These are phyloP conservation scores for Crepidodera aurea DNA, from an alignment of 2,888 invertebrate species.

Conservation along the genomic window DNA sequence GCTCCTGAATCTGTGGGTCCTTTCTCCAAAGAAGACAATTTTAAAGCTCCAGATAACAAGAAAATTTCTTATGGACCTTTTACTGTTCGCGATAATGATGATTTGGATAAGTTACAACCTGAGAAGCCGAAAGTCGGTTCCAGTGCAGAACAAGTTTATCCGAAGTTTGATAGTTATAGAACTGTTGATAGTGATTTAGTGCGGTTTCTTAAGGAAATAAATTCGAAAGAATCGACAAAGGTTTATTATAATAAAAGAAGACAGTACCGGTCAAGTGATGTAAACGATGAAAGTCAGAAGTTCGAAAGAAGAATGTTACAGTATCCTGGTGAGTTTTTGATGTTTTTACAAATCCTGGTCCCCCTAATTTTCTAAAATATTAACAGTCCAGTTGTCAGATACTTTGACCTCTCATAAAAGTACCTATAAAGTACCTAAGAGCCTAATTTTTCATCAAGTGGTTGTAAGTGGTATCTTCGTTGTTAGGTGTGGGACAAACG, in stretches of 20 bases:
- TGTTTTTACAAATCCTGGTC: too few relatives aligned
- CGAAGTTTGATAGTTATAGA: constrained; percentile 70
- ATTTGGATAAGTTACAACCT: constrained; percentile 36
- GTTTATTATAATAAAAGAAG: constrained; percentile 67
- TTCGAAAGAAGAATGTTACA: constrained; percentile 78
- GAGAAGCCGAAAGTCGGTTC: constrained; percentile 41
- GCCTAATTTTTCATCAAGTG: too few relatives aligned
- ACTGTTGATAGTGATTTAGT: constrained; percentile 67
- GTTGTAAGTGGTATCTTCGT: too few relatives aligned
- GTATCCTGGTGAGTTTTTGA: constrained; percentile 65
- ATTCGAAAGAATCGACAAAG: constrained; percentile 69
- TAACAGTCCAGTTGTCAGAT: too few relatives aligned
- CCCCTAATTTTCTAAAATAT: too few relatives aligned
- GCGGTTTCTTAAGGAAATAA: constrained; percentile 73
- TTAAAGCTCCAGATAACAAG: constrained; percentile 56
- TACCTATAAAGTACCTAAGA: too few relatives aligned
- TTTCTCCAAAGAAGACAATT: constrained; percentile 70
- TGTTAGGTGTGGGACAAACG: too few relatives aligned
- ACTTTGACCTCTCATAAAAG: too few relatives aligned
- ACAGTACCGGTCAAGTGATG: constrained; percentile 60
- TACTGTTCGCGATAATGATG: constrained; percentile 67
- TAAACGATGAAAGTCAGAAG: constrained; percentile 64
- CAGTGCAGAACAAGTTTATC: constrained; percentile 63
- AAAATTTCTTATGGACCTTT: constrained; percentile 64
- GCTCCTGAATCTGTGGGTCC: constrained; percentile 63